These are phyloP conservation scores for Venusia cambrica DNA, from an alignment of 2,888 invertebrate species.

Conservation along the genomic window DNA sequence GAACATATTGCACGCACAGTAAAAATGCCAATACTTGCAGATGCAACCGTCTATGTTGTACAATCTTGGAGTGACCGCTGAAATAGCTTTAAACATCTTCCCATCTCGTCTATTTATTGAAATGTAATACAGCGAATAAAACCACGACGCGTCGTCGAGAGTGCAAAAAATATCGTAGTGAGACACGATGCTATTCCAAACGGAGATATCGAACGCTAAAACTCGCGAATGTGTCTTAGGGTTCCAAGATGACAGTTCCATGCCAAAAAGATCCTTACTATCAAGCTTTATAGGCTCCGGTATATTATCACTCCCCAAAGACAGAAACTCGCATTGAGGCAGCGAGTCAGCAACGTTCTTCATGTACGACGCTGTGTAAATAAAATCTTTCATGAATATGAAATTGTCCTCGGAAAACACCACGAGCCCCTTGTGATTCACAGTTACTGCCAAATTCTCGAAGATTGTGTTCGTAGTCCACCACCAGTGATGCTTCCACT, in stretches of 20 bases:
- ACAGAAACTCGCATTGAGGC: slow-evolving; percentile 45
- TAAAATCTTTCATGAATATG: slow-evolving; percentile 50
- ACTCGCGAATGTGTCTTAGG: slow-evolving; percentile 41
- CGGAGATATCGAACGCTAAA: slow-evolving; percentile 44
- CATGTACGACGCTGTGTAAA: slow-evolving; percentile 50
- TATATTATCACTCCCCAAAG: slow-evolving; percentile 34
- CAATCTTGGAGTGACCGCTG: slow-evolving; percentile 44
- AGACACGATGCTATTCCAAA: slow-evolving; percentile 52
- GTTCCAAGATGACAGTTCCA: slow-evolving; percentile 45
- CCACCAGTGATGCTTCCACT: slow-evolving; percentile 60
- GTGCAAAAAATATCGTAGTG: slow-evolving; percentile 53
- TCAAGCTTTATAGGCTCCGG: slow-evolving; percentile 12
- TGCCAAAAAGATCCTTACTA: slow-evolving; percentile 27
- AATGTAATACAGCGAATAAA: slow-evolving; percentile 45
- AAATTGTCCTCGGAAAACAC: slow-evolving; percentile 49
- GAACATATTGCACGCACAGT: slow-evolving; percentile 5
- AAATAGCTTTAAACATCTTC: slow-evolving; percentile 44
- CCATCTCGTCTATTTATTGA: slow-evolving; percentile 46
- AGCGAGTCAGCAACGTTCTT: slow-evolving; percentile 39
- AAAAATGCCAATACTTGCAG: not conserved
- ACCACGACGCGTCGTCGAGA: slow-evolving; percentile 55
- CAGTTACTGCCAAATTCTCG: slow-evolving; percentile 27
- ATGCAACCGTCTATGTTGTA: slow-evolving; percentile 29
- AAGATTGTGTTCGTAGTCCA: slow-evolving; percentile 60
- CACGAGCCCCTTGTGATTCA: slow-evolving; percentile 40